Base-by-base conservation (phyloP, 2,888 invertebrate genomes). In the Ceriagrion tenellum region DNA sequence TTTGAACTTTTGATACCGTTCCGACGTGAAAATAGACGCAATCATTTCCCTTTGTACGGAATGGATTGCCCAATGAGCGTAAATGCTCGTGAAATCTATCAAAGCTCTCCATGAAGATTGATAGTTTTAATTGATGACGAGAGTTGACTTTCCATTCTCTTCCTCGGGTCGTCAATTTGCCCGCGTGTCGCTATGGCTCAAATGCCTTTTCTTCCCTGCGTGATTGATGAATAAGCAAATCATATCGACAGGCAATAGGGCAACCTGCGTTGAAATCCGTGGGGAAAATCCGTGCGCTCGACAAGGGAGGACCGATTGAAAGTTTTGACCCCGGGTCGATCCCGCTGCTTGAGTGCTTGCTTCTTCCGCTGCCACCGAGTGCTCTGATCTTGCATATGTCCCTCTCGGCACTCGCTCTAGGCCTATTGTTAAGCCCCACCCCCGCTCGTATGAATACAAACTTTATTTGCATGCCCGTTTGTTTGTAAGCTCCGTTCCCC, bases 391-490 rank as follows among this genome's bases (percentile, higher is more conserved):
- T 47, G 8, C 47, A 59, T 59, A 59, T 59, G 18, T 20, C 20
- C 59, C 59, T 10, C n/a, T 0, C 59, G 6, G 4, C 59, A 23
- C 59, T 59, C 59, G 59, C 18, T 23, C 16, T 20, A 59, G 59
- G 23, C 59, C 59, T 0, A 59, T n/a, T 69, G 20, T n/a, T 69
- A 26, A 69, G n/a, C n/a, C 26, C n/a, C 10, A 26, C 1, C 13
- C 16, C 74, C 3, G 35, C 30, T 30, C 26, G 30, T 81, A 4
- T 81, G n/a, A 16, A 81, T 35, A 35, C 10, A 35, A 35, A 81
- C 81, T 81, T 81, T 69, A 69, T 69, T 69, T 69, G n/a, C 81
- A 26, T 35, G 81, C 35, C 81, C 81, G 81, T 35, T 35, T 81
- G 81, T 81, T 16, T 81, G 16, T 18, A 81, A 23, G 81, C 81